Evolutionary conservation across 1,140 invertebrate species (phyloP).

Genomic region (Triops cancriformis): DNA sequence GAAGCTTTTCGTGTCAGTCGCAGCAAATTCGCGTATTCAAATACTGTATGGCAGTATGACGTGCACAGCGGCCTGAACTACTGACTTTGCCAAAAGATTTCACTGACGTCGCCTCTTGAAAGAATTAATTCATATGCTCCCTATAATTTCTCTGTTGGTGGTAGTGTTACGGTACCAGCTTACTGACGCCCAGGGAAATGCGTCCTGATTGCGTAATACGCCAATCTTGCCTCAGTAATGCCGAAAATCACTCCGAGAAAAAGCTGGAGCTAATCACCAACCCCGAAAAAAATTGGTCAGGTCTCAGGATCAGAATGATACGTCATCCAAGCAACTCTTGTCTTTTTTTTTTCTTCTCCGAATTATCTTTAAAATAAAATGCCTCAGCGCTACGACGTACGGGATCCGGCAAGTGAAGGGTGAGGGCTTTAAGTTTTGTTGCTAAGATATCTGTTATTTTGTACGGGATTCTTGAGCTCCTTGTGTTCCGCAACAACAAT

Average conservation of each 20-base stretch:
- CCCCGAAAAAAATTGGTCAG: neutral
- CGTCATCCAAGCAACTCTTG: neutral
- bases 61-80: no score
- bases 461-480: neutral
- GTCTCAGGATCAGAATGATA: neutral
- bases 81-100: no score
- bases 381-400: neutral
- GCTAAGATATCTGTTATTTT: conserved; percentile 1
- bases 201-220: neutral
- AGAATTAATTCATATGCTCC: no score
- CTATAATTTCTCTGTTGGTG: no score
- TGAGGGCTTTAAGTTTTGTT: neutral
- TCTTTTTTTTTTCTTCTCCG: neutral
- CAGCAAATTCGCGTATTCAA: no score
- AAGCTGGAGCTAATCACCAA: neutral
- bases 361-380: neutral
- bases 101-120: no score
- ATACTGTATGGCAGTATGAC: no score
- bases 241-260: neutral
- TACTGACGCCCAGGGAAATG: neutral
- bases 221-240: neutral
- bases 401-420: neutral
- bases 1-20: no score
- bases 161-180: neutral
- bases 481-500: conserved; percentile 10